Conservation (phyloP, 2,888 invertebrate species). For the Leptopterna dolabrata region DNA sequence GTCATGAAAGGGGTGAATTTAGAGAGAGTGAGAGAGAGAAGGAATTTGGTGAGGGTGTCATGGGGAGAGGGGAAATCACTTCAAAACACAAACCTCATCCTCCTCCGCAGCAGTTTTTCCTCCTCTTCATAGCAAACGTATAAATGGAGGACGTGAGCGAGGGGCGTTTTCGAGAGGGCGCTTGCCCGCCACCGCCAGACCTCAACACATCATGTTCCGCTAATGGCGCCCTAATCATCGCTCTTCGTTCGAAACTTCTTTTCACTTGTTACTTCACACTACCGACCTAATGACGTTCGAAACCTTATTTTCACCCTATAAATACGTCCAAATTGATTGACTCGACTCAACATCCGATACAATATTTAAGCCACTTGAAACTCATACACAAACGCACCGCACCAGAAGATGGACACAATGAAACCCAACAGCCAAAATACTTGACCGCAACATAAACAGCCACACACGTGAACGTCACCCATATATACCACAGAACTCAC, state of each 20-base stretch:
- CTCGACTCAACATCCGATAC: too few species aligned
- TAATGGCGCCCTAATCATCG: background rate
- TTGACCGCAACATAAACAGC: too few species aligned
- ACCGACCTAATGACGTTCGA: background rate
- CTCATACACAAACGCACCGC: too few species aligned
- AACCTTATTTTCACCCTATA: background rate
- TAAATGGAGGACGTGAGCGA: background rate
- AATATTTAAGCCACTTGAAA: too few species aligned
- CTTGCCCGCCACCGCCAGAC: background rate
- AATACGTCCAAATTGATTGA: too few species aligned
- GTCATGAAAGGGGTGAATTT: background rate
- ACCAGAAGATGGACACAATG: too few species aligned
- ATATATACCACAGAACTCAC: too few species aligned
- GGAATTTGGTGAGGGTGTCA: too few species aligned
- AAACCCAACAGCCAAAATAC: too few species aligned
- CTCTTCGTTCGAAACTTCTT: background rate
- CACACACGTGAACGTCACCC: too few species aligned
- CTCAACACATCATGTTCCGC: background rate
- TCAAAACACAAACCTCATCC: background rate
- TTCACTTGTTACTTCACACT: background rate
- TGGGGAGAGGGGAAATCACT: background rate
- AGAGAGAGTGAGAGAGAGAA: background rate
- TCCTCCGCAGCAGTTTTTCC: background rate
- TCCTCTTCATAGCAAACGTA: background rate
- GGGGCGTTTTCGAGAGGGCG: background rate